Evolutionary conservation across 2,888 invertebrate species (phyloP), one percentile per base, ranked within the genome.

Genomic region (Agapostemon virescens): DNA sequence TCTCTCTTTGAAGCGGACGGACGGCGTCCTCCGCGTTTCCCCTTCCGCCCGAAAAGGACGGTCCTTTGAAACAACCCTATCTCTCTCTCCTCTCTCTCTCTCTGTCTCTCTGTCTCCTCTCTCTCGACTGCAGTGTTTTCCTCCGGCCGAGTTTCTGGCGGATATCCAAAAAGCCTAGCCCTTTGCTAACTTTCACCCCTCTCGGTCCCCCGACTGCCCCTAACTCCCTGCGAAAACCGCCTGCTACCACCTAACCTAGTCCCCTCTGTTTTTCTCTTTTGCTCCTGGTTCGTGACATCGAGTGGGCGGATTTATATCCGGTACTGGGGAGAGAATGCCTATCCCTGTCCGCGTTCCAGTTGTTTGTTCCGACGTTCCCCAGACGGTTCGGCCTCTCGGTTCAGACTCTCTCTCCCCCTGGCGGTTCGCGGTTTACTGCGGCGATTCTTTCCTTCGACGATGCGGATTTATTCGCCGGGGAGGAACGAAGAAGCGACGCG

Each of bases 251-350:
- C n/a, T 61, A 71, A 36, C 42, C 55, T 52, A n/a, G 30, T 61
- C 58, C 52, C 49, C 45, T 71, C 82, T 61, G 67, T 79, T 69
- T 70, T 69, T 70, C 58, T 69, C 49, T 67, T 70, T 67, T 68
- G 61, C 40, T 42, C 78, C 33, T 77, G 79, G 82, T 64, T 61
- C 81, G 84, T 82, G 85, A 85, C 87, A 84, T 81, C 79, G 83
- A 87, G 82, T 84, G 77, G 80, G 55, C 79, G 82, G 84, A 87
- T 87, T 87, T 87, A 81, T 87, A 82, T 85, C 80, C 81, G 69
- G 45, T 68, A 61, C 63, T 67, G 66, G 13, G 36, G 55, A 67
- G 73, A 69, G 77, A 80, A 80, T 75, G 66, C 69, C 76, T 75
- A 69, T 72, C 73, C 64, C 76, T 40, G 20, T 68, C 45, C 68